A percentile compares a stretch with the other conserved stretches of the same genome.
These are phyloP conservation scores for Piaya cayana DNA, from an alignment of 2,113 vertebrate species.

Conservation along the genomic window DNA sequence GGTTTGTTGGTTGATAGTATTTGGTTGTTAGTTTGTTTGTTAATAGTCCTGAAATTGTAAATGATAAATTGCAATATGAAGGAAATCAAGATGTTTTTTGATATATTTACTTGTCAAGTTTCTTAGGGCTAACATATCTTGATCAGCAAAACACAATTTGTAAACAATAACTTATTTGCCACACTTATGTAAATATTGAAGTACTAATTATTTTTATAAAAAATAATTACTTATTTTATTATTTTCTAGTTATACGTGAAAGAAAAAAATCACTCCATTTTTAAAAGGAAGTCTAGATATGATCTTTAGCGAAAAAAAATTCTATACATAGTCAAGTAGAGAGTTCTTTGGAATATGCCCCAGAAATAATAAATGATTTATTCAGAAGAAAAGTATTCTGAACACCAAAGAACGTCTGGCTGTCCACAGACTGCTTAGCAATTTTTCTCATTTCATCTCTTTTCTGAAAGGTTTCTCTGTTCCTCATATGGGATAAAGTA, in stretches of 20 bases:
- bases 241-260: neutral
- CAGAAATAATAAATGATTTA: neutral
- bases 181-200: neutral
- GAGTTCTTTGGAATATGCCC: neutral
- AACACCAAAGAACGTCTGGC: neutral
- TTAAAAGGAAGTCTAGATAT: neutral
- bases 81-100: neutral
- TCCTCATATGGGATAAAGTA: neutral
- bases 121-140: neutral
- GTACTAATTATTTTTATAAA: neutral
- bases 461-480: slow-evolving; percentile 25
- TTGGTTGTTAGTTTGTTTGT: neutral
- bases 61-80: neutral
- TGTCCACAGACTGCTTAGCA: neutral
- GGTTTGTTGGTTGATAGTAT: neutral
- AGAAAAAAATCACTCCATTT: neutral
- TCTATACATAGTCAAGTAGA: neutral
- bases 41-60: neutral
- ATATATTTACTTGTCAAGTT: neutral
- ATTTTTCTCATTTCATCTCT: slow-evolving; percentile 3
- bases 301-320: neutral
- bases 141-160: neutral
- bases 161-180: neutral
- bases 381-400: neutral
- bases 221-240: neutral